These are phyloP conservation scores for Petrosia ficiformis DNA, from an alignment of 37 sponge, comb jelly and placozoan genomes.

Conservation along the genomic window DNA sequence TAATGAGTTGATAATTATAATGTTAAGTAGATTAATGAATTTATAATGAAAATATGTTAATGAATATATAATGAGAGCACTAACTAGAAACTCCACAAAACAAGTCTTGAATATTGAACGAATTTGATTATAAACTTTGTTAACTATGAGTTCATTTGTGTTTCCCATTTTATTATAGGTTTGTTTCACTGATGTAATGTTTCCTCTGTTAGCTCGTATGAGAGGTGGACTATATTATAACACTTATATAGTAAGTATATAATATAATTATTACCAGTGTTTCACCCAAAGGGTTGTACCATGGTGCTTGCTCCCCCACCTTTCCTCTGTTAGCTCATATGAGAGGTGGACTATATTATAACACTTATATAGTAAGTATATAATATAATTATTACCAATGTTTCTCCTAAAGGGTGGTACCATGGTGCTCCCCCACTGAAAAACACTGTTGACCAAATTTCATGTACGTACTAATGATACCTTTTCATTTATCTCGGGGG, in stretches of 20 bases:
- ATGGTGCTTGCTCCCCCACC: too few species aligned
- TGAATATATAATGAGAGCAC: too few species aligned
- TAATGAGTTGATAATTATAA: too few species aligned
- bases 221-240: slow-evolving; percentile 83
- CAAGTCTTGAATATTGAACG: too few species aligned
- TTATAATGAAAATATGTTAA: too few species aligned
- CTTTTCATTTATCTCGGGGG: too few species aligned
- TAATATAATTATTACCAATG: neutral
- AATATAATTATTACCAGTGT: neutral
- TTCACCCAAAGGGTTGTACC: too few species aligned
- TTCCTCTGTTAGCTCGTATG: slow-evolving; percentile 87
- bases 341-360: slow-evolving; percentile 84
- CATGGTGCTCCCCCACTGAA: too few species aligned
- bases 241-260: slow-evolving; percentile 68
- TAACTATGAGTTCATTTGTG: neutral
- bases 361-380: slow-evolving; percentile 74
- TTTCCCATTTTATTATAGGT: slow-evolving; percentile 30
- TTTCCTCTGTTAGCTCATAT: slow-evolving; percentile 87
- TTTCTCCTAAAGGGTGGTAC: too few species aligned
- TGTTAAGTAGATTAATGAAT: too few species aligned
- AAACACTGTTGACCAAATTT: neutral
- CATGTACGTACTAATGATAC: too few species aligned
- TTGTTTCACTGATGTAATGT: slow-evolving; percentile 84
- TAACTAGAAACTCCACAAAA: too few species aligned
- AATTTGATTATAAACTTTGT: neutral